phyloP scores from a whole-genome alignment of 2,113 vertebrate genomes.

The Alexandromys fortis region DNA sequence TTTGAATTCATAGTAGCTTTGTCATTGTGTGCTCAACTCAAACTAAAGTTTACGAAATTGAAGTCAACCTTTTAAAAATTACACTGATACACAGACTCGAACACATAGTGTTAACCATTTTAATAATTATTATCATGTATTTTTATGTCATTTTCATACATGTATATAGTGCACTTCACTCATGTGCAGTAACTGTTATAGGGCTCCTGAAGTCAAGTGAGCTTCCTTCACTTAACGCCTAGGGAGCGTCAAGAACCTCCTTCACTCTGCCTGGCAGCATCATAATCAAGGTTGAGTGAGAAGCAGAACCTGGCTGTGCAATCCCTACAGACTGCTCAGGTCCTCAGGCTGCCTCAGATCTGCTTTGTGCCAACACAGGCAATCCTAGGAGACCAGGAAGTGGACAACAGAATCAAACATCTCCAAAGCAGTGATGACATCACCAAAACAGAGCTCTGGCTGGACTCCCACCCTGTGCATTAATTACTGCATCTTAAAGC shows the following conservation, averaged over 20 bases:
- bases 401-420: constrained; percentile 58
- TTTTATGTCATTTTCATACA: neutral
- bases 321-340: neutral
- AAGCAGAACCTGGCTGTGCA: constrained; percentile 32
- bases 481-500: fast-evolving
- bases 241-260: neutral
- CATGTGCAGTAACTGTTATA: neutral
- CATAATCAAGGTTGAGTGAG: neutral
- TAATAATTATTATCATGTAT: neutral
- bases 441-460: constrained; percentile 60
- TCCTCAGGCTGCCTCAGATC: constrained; percentile 6
- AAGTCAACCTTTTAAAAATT: constrained; percentile 3
- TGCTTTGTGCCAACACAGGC: neutral
- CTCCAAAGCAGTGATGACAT: constrained; percentile 79
- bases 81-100: neutral
- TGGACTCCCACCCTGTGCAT: constrained; percentile 30
- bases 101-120: neutral
- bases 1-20: neutral
- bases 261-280: neutral
- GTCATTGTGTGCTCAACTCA: neutral
- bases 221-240: neutral
- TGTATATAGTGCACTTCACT: neutral
- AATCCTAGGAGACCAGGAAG: constrained; percentile 1
- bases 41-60: neutral
- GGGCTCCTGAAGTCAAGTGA: neutral